Conservation (phyloP, 2,888 invertebrate species). For the Sphaeridia pumilis region DNA sequence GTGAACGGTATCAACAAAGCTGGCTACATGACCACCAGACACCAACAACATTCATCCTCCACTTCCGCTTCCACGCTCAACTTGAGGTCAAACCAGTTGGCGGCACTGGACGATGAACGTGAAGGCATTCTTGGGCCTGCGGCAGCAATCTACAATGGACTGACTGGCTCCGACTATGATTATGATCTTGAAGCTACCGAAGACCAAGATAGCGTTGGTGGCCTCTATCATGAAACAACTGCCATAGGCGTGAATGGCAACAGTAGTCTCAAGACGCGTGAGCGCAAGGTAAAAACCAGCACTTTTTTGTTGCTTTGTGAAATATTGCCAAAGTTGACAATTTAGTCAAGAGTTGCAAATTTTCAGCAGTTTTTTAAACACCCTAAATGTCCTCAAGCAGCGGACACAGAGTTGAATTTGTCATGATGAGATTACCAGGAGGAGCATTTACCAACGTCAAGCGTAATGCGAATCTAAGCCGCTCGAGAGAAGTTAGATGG, state of each 20-base stretch:
- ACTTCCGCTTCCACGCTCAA: constrained; percentile 26
- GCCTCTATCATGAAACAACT: constrained; percentile 24
- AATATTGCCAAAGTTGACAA: too few species aligned
- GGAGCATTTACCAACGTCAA: too few species aligned
- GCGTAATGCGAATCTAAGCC: too few species aligned
- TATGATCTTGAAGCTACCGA: constrained; percentile 18
- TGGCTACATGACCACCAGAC: not conserved
- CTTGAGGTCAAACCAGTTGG: constrained; percentile 30
- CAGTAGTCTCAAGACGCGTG: constrained; percentile 18
- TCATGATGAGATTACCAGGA: too few species aligned
- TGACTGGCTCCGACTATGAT: constrained; percentile 9
- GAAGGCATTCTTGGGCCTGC: not conserved
- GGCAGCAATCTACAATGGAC: not conserved
- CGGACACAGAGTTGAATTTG: too few species aligned
- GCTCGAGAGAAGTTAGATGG: too few species aligned
- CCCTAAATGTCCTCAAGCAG: too few species aligned
- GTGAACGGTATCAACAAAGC: constrained; percentile 2
- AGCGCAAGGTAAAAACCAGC: constrained; percentile 23
- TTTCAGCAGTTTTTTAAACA: too few species aligned
- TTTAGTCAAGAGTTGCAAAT: too few species aligned
- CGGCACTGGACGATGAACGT: constrained; percentile 14
- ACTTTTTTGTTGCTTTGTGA: not conserved
- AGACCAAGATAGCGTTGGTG: too few species aligned
- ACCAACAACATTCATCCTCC: constrained; percentile 14
- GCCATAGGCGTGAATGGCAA: constrained; percentile 24